Evolutionary conservation across 2,797 vertebrate species (phyloP).

Genomic region (Allobates femoralis): DNA sequence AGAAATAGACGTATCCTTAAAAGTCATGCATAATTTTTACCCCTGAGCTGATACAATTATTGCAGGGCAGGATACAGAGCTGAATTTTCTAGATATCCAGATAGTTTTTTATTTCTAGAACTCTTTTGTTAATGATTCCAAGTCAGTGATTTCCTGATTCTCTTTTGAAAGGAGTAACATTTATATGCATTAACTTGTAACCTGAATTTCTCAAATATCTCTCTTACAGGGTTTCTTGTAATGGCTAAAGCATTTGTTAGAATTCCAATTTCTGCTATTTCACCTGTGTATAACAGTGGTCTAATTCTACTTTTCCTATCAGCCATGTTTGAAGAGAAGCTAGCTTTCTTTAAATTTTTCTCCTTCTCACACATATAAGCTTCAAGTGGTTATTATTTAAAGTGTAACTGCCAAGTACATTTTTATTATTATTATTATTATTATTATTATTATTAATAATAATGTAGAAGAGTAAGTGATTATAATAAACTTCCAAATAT

Average conservation of each 20-base stretch:
- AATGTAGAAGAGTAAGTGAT: no score
- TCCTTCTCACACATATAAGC: neutral
- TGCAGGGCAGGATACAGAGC: conserved; percentile 19
- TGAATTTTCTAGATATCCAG: conserved; percentile 28
- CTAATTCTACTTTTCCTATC: neutral
- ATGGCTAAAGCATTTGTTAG: neutral
- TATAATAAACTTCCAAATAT: no score
- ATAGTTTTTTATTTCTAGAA: conserved; percentile 47
- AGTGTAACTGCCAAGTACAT: no score
- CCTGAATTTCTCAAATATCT: conserved; percentile 15
- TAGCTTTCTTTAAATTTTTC: neutral
- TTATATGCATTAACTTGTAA: neutral
- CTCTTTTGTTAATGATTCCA: conserved; percentile 37
- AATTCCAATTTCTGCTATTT: neutral
- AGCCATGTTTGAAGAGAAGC: neutral
- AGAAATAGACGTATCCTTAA: conserved; percentile 48
- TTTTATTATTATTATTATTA: no score
- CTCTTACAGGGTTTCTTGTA: neutral
- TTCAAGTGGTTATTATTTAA: no score
- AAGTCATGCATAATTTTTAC: conserved; percentile 31
- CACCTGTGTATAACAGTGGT: neutral
- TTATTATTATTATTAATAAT: no score
- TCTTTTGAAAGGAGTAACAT: neutral
- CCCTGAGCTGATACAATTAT: conserved; percentile 45
- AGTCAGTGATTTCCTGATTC: neutral